Evolutionary conservation across 2,888 invertebrate genomes (phyloP).

Genomic region (Lottia scabra): DNA sequence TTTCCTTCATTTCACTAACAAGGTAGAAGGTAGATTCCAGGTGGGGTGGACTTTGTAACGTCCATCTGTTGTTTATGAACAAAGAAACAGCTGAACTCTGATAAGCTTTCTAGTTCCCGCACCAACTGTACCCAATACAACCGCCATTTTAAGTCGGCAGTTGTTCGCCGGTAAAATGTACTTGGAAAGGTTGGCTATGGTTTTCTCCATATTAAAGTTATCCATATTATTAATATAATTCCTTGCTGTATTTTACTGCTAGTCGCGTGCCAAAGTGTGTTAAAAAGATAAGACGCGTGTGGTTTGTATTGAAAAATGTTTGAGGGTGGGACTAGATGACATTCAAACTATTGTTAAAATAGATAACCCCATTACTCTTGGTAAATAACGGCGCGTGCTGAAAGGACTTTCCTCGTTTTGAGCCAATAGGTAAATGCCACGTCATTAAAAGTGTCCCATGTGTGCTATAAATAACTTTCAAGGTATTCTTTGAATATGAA

Average conservation of each 20-base stretch:
- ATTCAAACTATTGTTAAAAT: conserved; percentile 33
- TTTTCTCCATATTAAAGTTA: neutral
- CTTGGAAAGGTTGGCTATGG: neutral
- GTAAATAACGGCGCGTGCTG: conserved; percentile 44
- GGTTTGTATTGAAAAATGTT: conserved; percentile 38
- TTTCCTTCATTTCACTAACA: conserved; percentile 3
- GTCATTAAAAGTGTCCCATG: conserved; percentile 20
- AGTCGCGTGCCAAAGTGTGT: conserved; percentile 41
- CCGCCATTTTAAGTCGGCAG: neutral
- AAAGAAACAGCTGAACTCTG: conserved; percentile 16
- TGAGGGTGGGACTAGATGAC: conserved; percentile 35
- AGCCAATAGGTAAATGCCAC: conserved; percentile 32
- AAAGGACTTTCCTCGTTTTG: conserved; percentile 21
- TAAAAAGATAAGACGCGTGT: conserved; percentile 30
- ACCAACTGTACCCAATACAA: neutral
- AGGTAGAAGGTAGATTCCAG: neutral
- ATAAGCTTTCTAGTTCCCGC: conserved; percentile 8
- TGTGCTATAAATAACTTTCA: neutral
- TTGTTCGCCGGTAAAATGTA: neutral
- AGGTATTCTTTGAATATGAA: too few species aligned
- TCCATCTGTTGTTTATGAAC: conserved; percentile 15
- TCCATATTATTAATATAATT: neutral
- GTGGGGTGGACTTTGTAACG: conserved; percentile 10
- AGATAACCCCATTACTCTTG: conserved; percentile 32
- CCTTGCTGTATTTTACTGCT: neutral